phyloP scores from a whole-genome alignment of 1,140 invertebrate species.

The Hetaerina americana region DNA sequence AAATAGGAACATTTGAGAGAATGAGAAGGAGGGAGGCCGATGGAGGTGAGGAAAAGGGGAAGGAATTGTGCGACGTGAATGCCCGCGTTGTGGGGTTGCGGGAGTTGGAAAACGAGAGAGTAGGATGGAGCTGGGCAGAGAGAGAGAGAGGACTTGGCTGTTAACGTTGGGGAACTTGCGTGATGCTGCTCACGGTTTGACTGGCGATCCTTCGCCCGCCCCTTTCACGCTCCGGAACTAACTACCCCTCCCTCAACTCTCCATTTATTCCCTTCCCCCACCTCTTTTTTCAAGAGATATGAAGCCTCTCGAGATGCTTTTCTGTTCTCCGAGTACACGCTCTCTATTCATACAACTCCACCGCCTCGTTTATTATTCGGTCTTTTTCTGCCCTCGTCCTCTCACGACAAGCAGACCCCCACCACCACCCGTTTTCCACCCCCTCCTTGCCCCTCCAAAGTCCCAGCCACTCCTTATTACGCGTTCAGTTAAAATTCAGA shows the following conservation, averaged over 20 bases:
- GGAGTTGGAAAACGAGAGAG: neutral
- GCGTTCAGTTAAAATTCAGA: neutral
- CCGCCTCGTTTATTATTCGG: neutral
- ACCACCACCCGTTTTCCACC: neutral
- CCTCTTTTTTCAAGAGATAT: too few relatives aligned
- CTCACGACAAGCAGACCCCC: too few relatives aligned
- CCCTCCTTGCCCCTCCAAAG: neutral
- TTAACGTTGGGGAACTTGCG: neutral
- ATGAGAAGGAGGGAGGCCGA: neutral
- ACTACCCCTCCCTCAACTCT: too few relatives aligned
- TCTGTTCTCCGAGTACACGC: neutral
- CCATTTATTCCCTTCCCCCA: too few relatives aligned
- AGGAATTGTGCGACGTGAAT: too few relatives aligned
- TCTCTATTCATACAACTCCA: neutral
- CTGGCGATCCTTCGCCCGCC: too few relatives aligned
- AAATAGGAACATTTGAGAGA: too few relatives aligned
- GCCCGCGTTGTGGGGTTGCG: neutral
- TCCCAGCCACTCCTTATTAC: neutral
- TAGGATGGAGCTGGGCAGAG: neutral
- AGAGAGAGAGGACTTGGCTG: neutral
- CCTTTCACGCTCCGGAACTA: too few relatives aligned
- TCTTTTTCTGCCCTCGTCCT: too few relatives aligned
- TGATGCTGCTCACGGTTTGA: neutral
- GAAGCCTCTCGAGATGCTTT: neutral
- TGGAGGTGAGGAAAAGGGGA: neutral